phyloP scores from a whole-genome alignment of 1,140 invertebrate genomes.

The Paralvinella palmiformis region DNA sequence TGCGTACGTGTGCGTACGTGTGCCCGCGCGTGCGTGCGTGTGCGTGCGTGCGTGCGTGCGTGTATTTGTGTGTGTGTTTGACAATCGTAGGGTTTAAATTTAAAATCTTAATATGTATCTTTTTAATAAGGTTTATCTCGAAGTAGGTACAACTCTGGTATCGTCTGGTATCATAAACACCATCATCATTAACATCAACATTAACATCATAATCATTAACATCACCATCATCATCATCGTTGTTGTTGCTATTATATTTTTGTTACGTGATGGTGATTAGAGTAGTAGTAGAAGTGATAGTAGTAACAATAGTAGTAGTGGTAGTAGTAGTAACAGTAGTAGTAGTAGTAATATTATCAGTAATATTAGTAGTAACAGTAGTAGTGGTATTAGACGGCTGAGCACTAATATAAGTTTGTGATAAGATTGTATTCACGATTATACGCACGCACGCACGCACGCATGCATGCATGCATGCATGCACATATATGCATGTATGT shows the following conservation, averaged over 20 bases:
- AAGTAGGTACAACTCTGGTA: too few relatives aligned
- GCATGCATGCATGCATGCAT: neutral
- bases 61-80: neutral
- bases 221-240: neutral
- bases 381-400: neutral
- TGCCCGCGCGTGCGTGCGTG: neutral
- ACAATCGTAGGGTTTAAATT: too few relatives aligned
- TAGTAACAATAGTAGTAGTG: neutral
- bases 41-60: neutral
- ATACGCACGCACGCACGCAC: neutral
- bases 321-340: neutral
- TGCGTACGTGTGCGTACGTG: neutral
- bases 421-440: neutral
- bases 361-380: neutral
- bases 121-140: too few relatives aligned
- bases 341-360: neutral
- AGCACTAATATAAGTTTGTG: neutral
- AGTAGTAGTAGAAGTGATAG: neutral
- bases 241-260: neutral
- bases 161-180: too few relatives aligned
- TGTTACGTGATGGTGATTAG: neutral
- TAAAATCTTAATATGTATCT: too few relatives aligned
- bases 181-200: too few relatives aligned
- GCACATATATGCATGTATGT: constrained; percentile 5
- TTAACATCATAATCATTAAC: too few relatives aligned